These are phyloP conservation scores for Haliclystus octoradiatus DNA, from an alignment of 30 jellyfish, hydroid and myxozoan genomes.

Conservation along the genomic window DNA sequence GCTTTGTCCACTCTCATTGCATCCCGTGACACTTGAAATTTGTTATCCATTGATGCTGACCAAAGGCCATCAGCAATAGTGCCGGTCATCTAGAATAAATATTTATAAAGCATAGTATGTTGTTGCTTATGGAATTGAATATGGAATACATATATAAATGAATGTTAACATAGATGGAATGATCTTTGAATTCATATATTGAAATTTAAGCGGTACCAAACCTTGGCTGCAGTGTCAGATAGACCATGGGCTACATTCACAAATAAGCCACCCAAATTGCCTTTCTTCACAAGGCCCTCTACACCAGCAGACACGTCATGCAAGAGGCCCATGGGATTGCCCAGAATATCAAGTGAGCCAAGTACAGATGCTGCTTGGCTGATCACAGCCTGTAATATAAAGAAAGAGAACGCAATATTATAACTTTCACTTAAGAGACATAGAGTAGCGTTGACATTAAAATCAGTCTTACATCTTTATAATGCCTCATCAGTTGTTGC, in stretches of 20 bases:
- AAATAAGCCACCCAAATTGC: conserved; percentile 88
- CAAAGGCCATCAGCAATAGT: conserved; percentile 92
- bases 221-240: conserved; percentile 96
- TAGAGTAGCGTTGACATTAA: background rate
- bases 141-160: too few relatives aligned
- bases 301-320: conserved; percentile 90
- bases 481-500: conserved; percentile 43
- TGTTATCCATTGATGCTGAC: conserved; percentile 96
- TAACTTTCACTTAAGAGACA: background rate
- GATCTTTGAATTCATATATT: too few relatives aligned
- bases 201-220: too few relatives aligned
- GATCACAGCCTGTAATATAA: conserved; percentile 26
- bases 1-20: conserved; percentile 84
- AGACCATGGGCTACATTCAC: conserved; percentile 95
- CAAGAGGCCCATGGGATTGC: conserved; percentile 88
- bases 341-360: conserved; percentile 92
- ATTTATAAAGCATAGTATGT: background rate
- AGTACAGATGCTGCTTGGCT: conserved; percentile 81
- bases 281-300: conserved; percentile 88
- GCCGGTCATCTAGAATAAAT: conserved; percentile 74
- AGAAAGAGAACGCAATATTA: background rate
- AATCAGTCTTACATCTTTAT: conserved; percentile 56
- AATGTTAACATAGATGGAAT: too few relatives aligned
- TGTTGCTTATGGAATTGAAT: too few relatives aligned
- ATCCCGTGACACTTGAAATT: conserved; percentile 87